phyloP scores from a whole-genome alignment of 2,113 vertebrate species.

The Sarotherodon lohbergeri region DNA sequence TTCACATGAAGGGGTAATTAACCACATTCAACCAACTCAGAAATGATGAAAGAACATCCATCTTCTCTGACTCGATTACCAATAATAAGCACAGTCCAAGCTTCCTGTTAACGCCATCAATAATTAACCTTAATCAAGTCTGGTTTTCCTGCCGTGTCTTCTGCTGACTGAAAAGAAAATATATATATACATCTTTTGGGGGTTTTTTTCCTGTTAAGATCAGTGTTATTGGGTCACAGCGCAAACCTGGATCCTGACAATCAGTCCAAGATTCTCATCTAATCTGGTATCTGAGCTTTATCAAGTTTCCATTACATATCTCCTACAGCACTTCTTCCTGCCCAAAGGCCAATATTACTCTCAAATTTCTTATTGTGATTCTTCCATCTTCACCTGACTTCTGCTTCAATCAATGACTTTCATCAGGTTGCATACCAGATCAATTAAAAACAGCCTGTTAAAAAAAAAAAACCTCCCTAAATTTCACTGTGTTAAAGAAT shows the following conservation, averaged over 20 bases:
- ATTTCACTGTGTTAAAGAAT: not conserved
- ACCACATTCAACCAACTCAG: not conserved
- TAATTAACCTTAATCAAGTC: not conserved
- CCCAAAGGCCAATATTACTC: not conserved
- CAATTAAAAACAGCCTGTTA: not conserved
- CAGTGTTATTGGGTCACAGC: not conserved
- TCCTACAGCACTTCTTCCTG: not conserved
- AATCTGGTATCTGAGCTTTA: not conserved
- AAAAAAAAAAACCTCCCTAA: not conserved
- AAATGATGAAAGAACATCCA: not conserved
- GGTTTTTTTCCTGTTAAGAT: rapidly evolving
- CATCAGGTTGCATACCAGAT: not conserved
- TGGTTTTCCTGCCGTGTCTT: not conserved
- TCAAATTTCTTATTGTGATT: not conserved
- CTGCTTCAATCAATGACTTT: not conserved
- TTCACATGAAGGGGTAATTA: not conserved
- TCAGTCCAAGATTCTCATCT: not conserved
- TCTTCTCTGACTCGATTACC: not conserved
- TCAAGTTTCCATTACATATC: not conserved
- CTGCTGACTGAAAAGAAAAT: not conserved
- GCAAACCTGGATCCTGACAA: not conserved
- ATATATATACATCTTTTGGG: not conserved
- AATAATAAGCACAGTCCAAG: not conserved
- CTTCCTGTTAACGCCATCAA: not conserved
- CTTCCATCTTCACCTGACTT: not conserved